phyloP scores from a whole-genome alignment of 2,797 vertebrate genomes.

The Enteromius treurensis region DNA sequence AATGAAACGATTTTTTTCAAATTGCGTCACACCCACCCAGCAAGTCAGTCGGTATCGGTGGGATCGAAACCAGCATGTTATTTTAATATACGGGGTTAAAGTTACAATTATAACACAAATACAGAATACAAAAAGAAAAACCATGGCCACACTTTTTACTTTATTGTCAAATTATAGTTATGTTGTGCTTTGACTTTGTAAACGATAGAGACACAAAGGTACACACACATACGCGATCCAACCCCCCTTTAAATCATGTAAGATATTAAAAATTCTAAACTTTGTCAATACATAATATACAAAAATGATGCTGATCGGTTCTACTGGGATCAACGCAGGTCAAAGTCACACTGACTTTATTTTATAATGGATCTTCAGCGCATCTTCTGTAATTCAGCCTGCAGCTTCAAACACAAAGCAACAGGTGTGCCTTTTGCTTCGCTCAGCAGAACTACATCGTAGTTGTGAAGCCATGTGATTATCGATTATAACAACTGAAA shows the following conservation, averaged over 20 bases:
- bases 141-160: background rate
- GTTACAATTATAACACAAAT: background rate
- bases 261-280: background rate
- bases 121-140: background rate
- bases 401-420: constrained; percentile 37
- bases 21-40: constrained; percentile 78
- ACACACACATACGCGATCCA: background rate
- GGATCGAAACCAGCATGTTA: constrained; percentile 73
- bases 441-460: background rate
- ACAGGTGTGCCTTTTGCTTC: constrained; percentile 43
- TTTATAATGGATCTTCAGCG: background rate
- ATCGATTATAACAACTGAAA: constrained; percentile 23
- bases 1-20: constrained; percentile 16
- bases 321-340: background rate
- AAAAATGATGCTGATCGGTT: background rate
- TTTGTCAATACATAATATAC: background rate
- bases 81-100: background rate
- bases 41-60: constrained; percentile 77
- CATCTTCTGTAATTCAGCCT: constrained; percentile 2
- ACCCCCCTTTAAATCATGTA: background rate
- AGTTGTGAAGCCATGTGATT: constrained; percentile 21
- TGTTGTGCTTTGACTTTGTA: background rate
- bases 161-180: too few relatives aligned
- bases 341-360: constrained; percentile 13
- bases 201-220: background rate